Evolutionary conservation across 1,140 invertebrate genomes (phyloP).

Genomic region (Leptoteleia sp.): DNA sequence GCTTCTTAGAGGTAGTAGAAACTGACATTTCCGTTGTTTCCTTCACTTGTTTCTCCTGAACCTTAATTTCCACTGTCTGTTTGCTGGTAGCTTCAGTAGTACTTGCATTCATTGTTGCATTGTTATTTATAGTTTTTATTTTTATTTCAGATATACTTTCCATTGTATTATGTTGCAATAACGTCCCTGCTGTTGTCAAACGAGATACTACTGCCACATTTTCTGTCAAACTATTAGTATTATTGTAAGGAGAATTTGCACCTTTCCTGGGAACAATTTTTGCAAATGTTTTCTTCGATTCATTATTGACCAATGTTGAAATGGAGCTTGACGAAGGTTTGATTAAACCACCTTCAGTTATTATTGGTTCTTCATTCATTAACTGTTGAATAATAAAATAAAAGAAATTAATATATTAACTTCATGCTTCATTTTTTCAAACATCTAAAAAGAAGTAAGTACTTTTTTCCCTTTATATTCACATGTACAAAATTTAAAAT

Average conservation of each 20-base stretch:
- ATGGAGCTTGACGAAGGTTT: constrained; percentile 17
- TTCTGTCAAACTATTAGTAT: not conserved
- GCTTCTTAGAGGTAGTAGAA: constrained; percentile 59
- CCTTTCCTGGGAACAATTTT: constrained; percentile 43
- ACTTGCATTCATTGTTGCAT: constrained; percentile 1
- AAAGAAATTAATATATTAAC: too few relatives aligned
- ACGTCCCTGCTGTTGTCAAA: not conserved
- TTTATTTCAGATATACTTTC: not conserved
- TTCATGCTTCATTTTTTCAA: too few relatives aligned
- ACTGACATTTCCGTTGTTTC: constrained; percentile 7
- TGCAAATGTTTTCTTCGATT: not conserved
- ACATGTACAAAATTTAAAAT: too few relatives aligned
- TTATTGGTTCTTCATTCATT: constrained; percentile 5
- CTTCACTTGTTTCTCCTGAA: not conserved
- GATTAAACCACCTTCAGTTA: constrained; percentile 29
- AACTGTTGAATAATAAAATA: not conserved
- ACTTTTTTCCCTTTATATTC: too few relatives aligned
- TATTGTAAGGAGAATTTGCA: constrained; percentile 5
- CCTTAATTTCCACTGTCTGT: not conserved
- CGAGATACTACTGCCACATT: not conserved
- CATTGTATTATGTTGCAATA: not conserved
- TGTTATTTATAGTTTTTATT: not conserved
- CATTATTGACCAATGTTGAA: constrained; percentile 9
- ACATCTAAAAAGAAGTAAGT: too few relatives aligned
- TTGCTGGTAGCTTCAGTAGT: not conserved